phyloP scores from a whole-genome alignment of 2,113 vertebrate genomes.

The Zosterops pallidus region DNA sequence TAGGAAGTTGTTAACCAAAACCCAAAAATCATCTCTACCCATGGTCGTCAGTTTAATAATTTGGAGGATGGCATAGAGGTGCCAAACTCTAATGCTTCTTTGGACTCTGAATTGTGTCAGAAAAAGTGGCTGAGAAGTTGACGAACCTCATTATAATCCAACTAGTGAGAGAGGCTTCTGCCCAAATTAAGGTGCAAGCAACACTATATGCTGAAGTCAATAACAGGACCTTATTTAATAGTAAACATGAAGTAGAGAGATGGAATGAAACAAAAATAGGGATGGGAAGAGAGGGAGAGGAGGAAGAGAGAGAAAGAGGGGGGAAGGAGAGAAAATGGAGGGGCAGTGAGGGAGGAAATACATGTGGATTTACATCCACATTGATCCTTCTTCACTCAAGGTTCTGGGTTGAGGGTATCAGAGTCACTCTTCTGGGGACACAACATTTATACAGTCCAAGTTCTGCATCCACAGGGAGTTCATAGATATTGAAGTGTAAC shows the following conservation, averaged over 20 bases:
- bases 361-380: accelerated
- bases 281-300: neutral
- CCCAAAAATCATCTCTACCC: neutral
- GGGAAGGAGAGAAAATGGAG: neutral
- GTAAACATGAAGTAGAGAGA: neutral
- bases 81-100: neutral
- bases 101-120: neutral
- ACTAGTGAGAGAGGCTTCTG: neutral
- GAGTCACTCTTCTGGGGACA: neutral
- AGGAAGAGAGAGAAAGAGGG: neutral
- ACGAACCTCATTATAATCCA: neutral
- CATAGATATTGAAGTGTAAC: neutral
- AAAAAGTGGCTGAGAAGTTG: neutral
- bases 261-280: neutral
- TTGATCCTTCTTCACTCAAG: neutral
- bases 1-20: neutral
- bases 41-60: neutral
- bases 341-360: accelerated
- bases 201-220: neutral
- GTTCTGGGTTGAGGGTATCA: neutral
- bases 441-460: neutral
- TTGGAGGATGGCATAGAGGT: neutral
- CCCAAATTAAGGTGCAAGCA: neutral
- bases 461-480: accelerated
- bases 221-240: neutral